Evolutionary conservation across 2,113 vertebrate species (phyloP), one percentile per base, ranked within the genome.

Genomic region (Pogona vitticeps): DNA sequence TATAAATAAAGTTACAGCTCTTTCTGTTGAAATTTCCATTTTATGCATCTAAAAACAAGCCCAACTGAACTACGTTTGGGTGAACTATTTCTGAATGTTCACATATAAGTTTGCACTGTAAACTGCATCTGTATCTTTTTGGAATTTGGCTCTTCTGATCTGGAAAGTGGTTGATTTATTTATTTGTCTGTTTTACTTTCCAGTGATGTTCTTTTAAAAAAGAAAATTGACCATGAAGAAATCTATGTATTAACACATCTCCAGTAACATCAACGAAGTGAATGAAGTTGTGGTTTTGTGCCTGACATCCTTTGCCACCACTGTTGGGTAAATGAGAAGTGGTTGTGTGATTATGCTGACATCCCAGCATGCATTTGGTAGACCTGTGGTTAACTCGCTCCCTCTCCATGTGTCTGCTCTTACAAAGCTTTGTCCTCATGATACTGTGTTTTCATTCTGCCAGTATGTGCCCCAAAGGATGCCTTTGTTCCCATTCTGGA

Each of bases 341-440:
- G 97, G 97, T 96, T 87, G 86, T 93, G 92, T 96, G 97, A 99
- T 98, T 98, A 98, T 98, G 98, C 97, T 97, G 97, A 97, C 95
- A 94, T 94, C 95, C 96, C 98, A 97, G 98, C 95, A 99, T 99
- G 98, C 97, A 98, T 98, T 97, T 98, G 96, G 97, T 99, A 97
- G 98, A 99, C 98, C 96, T 99, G 97, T 99, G 98, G 98, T 96
- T 98, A 95, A 98, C 98, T 82, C 98, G 97, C 90, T 99, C 98
- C 95, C 97, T 99, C 97, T 98, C 98, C 98, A 98, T 98, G 98
- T 98, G 98, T 97, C 97, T 99, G 95, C 98, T 99, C 93, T 97
- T 99, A 91, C 98, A 99, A 95, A 99, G 98, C 95, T 98, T 99
- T 96, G 98, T 99, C 93, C 98, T 99, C 93, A 98, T 99, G 98